phyloP scores from a whole-genome alignment of 2,888 invertebrate genomes.

The Sphaeridia pumilis region DNA sequence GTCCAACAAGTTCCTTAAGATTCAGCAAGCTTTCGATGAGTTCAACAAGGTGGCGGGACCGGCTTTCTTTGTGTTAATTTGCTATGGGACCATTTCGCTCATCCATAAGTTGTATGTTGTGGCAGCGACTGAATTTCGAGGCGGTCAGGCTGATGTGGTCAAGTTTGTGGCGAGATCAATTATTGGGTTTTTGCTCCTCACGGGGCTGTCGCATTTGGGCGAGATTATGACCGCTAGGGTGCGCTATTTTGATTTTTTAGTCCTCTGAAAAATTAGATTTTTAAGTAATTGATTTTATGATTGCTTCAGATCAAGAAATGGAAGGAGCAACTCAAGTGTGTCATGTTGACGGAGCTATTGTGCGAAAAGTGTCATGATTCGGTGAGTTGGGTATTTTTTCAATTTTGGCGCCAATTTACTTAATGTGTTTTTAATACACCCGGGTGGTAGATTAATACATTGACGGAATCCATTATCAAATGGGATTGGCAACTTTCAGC shows the following conservation, averaged over 20 bases:
- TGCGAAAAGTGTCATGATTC: conserved; percentile 10
- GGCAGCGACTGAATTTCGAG: not conserved
- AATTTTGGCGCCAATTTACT: not conserved
- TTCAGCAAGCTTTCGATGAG: conserved; percentile 12
- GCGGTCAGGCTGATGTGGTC: not conserved
- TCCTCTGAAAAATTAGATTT: not conserved
- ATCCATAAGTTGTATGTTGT: conserved; percentile 12
- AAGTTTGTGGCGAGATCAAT: not conserved
- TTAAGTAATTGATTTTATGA: not conserved
- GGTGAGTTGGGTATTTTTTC: not conserved
- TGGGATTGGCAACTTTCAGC: conserved; percentile 13
- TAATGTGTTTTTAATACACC: not conserved
- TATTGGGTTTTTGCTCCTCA: conserved; percentile 2
- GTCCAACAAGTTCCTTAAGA: conserved; percentile 4
- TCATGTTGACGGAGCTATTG: conserved; percentile 9
- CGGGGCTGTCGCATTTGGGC: conserved; percentile 4
- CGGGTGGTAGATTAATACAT: conserved; percentile 7
- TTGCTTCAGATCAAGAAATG: conserved; percentile 9
- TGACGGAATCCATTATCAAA: conserved; percentile 8
- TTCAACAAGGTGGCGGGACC: conserved; percentile 7
- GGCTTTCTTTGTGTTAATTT: conserved; percentile 3
- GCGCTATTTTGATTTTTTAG: not conserved
- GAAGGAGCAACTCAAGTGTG: conserved; percentile 13
- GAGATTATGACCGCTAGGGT: conserved; percentile 6
- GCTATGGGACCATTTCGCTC: not conserved